Evolutionary conservation across 2,113 vertebrate species (phyloP), one percentile per base, ranked within the genome.

Genomic region (Pica pica): DNA sequence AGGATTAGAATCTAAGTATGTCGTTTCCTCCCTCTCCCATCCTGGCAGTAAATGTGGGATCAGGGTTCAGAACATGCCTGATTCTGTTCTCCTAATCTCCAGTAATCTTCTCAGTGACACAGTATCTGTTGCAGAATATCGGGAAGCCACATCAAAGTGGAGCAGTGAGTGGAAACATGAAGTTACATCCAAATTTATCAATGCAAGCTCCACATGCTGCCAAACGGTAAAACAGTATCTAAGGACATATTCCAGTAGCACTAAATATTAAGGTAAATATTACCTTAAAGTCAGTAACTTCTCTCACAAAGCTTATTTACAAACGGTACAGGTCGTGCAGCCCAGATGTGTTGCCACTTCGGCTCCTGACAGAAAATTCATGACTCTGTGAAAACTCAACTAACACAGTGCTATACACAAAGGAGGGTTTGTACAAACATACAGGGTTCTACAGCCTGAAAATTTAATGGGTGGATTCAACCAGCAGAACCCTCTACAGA

Each of bases 1-100:
- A 80, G 70, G 84, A 95, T 94, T 94, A 96, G 85, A 92, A 63
- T 37, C 55, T 91, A 96, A 97, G 89, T 56, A 95, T 56, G 83
- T 79, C 84, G 76, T 64, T 89, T 93, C 73, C 39, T 69, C 30
- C 16, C 85, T 90, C 70, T 74, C n/a, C 57, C 1, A 0, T 93
- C 67, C 74, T 84, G 78, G 87, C 76, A 91, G 82, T 82, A 87
- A 91, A 94, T 1, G 60, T 78, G 94, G 71, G 83, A 95, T 96
- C 94, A 96, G 94, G 95, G 94, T 78, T 95, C 83, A 97, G 84
- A 95, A 94, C 77, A 96, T 47, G 93, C 59, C 83, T 95, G 70
- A 90, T 71, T 47, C 70, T 76, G 61, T 47, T 89, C 67, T 83
- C 87, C 81, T 97, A 95, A 97, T 97, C 94, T 93, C 80, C 63